A percentile compares a stretch with the other conserved stretches of the same genome.
Evolutionary conservation across 2,888 invertebrate genomes (phyloP).

Genomic region (Amblyjoppa proteus): DNA sequence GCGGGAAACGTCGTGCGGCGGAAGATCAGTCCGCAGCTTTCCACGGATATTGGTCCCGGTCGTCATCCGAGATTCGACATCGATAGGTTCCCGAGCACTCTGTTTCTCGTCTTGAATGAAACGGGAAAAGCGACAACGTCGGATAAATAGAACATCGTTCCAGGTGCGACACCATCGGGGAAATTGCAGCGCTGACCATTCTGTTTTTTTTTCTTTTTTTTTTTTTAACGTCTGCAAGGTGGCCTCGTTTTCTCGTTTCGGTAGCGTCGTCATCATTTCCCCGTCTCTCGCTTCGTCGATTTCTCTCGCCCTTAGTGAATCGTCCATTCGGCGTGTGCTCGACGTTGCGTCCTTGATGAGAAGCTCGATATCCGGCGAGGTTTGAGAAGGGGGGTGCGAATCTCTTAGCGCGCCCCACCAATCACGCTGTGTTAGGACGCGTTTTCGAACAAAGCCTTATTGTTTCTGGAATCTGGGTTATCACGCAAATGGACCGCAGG

Average conservation of each 20-base stretch:
- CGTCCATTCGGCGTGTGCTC: conserved; percentile 33
- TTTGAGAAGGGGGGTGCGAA: conserved; percentile 19
- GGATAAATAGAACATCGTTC: not conserved
- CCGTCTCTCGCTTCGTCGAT: conserved; percentile 28
- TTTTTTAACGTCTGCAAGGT: conserved; percentile 6
- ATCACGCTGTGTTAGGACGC: conserved; percentile 53
- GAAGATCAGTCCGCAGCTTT: conserved; percentile 15
- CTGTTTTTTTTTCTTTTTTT: not conserved
- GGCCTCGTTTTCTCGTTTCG: conserved; percentile 48
- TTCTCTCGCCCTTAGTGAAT: conserved; percentile 28
- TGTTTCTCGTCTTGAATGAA: not conserved
- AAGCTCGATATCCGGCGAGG: conserved; percentile 56
- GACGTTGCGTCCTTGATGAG: conserved; percentile 61
- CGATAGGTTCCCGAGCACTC: conserved; percentile 2
- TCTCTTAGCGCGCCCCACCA: conserved; percentile 25
- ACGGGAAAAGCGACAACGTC: not conserved
- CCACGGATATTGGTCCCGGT: conserved; percentile 23
- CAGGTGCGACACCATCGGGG: not conserved
- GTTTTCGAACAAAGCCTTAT: conserved; percentile 75
- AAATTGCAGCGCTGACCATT: not conserved
- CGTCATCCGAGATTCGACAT: conserved; percentile 22
- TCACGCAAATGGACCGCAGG: conserved; percentile 74
- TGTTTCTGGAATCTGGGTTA: conserved; percentile 78
- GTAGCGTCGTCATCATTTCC: conserved; percentile 49
- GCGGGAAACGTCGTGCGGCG: not conserved